phyloP scores from a whole-genome alignment of 2,113 vertebrate genomes.

The Rissa tridactyla region DNA sequence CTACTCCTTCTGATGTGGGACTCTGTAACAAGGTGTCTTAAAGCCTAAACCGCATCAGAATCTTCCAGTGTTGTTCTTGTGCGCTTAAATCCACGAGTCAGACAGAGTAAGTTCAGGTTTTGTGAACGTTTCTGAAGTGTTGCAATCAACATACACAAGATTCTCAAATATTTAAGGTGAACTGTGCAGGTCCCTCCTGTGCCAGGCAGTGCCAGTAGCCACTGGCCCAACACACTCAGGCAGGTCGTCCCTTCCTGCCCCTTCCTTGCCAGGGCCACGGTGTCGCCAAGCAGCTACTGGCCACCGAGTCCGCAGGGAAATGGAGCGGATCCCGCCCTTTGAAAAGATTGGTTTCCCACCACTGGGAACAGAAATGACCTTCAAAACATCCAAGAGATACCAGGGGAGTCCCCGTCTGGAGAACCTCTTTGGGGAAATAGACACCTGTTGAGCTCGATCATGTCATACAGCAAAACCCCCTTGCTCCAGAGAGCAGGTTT shows the following conservation, averaged over 20 bases:
- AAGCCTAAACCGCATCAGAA: background rate
- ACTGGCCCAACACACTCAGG: rapidly evolving
- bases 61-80: background rate
- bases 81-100: background rate
- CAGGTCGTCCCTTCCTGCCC: background rate
- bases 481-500: background rate
- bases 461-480: background rate
- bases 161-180: background rate
- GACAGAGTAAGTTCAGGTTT: background rate
- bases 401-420: background rate
- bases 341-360: background rate
- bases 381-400: background rate
- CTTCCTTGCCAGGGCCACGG: background rate
- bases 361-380: background rate
- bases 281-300: background rate
- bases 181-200: no score
- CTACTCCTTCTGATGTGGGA: background rate
- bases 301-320: background rate
- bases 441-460: background rate
- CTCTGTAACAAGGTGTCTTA: background rate
- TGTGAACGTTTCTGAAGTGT: background rate
- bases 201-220: background rate
- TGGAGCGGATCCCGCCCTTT: background rate
- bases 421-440: background rate
- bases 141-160: background rate